Base-by-base conservation (phyloP, 92 coral and sea anemone species). In the Epizoanthus scotinus region DNA sequence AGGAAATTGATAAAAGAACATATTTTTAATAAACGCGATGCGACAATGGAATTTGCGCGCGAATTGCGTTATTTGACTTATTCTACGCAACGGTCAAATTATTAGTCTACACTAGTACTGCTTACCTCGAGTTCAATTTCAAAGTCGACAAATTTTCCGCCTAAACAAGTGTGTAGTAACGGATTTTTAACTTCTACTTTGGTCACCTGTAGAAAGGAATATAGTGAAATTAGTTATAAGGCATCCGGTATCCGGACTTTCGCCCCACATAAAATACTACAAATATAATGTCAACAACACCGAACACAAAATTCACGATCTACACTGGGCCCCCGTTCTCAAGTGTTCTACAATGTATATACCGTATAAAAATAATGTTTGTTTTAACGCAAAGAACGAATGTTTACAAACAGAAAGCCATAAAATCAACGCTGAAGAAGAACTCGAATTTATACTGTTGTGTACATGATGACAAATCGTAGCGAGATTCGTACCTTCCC, bases 101-200 rank as follows among this genome's bases (percentile, higher is more conserved):
- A n/a, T n/a, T n/a, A n/a, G n/a, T n/a, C n/a, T n/a, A n/a, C 59
- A 26, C 18, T 8, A 52, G 18, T 19, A 58, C 50, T 19, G 64
- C 93, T 78, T 61, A 95, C 98, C 94, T 95, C 97, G 13, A 95
- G 75, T 26, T 85, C 73, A 38, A 95, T 86, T 81, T 92, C 97
- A 82, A 90, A 95, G 84, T 95, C 98, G 21, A 94, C 97, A 65
- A 84, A 95, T 83, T 87, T 95, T 53, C 85, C 87, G 8, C 87
- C 87, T 34, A 69, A 73, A 42, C 97, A 92, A 31, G 58, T 82
- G 57, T 92, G 97, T 64, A 92, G 85, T 69, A 87, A 66, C 21
- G 97, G 97, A 47, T 87, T 86, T 26, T 50, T 83, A 7, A 92
- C 94, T 26, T 87, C 91, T 21, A 92, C 82, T 19, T 87, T 81